Conservation (phyloP, 2,888 invertebrate species). For the Uropetala carovei region DNA sequence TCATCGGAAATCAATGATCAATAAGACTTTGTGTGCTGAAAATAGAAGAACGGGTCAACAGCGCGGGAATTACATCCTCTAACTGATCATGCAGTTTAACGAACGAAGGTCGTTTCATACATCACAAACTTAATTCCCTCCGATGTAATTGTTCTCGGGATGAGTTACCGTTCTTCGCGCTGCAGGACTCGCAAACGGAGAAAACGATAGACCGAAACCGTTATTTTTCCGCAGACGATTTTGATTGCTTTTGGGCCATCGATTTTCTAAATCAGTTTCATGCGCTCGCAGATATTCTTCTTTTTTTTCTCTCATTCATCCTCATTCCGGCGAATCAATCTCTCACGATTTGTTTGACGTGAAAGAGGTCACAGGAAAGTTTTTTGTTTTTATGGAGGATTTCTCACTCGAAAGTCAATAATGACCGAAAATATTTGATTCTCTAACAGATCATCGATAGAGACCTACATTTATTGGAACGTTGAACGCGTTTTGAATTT, state of each 20-base stretch:
- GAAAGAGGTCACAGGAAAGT: no score
- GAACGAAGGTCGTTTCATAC: neutral
- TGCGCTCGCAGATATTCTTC: neutral
- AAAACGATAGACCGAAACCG: constrained; percentile 18
- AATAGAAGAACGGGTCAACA: neutral
- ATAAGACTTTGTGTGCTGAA: neutral
- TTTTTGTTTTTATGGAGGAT: no score
- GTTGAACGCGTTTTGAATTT: no score
- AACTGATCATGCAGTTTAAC: neutral
- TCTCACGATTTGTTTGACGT: neutral
- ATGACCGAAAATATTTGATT: no score
- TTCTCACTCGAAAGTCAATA: no score
- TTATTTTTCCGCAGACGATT: neutral
- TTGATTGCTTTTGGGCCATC: neutral
- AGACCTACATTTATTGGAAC: no score
- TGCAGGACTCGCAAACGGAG: neutral
- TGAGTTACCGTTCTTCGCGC: neutral
- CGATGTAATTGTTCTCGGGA: neutral
- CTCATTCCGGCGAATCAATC: neutral
- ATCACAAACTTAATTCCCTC: constrained; percentile 11
- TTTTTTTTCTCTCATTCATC: neutral
- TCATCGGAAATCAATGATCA: neutral
- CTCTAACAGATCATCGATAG: no score
- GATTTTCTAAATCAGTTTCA: neutral
- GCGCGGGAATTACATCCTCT: neutral